Percentiles rank a stretch among this genome's conserved stretches.
Conservation (phyloP, 2,797 vertebrate genomes). For the Mormyrus proboscirostris region DNA sequence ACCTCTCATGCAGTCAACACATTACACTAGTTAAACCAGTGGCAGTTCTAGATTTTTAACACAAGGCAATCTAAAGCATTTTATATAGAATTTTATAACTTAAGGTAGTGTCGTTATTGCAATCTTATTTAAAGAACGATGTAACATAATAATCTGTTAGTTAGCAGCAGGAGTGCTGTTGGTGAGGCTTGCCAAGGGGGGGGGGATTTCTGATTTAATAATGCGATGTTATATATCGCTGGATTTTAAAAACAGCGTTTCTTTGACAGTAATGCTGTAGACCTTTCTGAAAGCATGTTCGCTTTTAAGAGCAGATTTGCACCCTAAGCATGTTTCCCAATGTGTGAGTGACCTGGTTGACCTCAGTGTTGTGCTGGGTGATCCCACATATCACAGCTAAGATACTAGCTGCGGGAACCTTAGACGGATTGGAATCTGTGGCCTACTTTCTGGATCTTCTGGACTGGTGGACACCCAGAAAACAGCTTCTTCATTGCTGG, state of each 20-base stretch:
- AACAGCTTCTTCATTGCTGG: not conserved
- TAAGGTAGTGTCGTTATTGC: not conserved
- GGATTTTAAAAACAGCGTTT: not conserved
- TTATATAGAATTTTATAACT: not conserved
- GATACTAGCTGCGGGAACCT: not conserved
- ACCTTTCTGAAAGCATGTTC: not conserved
- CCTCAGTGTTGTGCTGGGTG: not conserved
- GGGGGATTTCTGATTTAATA: not conserved
- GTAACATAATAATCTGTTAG: not conserved
- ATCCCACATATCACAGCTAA: not conserved
- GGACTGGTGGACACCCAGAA: not conserved
- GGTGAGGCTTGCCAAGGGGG: not conserved
- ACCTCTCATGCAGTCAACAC: not conserved
- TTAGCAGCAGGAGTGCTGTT: not conserved
- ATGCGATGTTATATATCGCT: not conserved
- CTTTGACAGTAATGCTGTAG: not conserved
- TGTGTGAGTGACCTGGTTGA: not conserved
- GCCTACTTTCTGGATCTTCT: slow-evolving; percentile 1
- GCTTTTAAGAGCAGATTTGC: not conserved
- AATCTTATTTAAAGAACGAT: not conserved
- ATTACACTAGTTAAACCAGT: not conserved
- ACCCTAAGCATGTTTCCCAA: not conserved
- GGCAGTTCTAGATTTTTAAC: not conserved
- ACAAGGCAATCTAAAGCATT: not conserved
- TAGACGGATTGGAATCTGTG: not conserved